phyloP scores from a whole-genome alignment of 2,888 invertebrate species.

The Cataglyphis cursor region DNA sequence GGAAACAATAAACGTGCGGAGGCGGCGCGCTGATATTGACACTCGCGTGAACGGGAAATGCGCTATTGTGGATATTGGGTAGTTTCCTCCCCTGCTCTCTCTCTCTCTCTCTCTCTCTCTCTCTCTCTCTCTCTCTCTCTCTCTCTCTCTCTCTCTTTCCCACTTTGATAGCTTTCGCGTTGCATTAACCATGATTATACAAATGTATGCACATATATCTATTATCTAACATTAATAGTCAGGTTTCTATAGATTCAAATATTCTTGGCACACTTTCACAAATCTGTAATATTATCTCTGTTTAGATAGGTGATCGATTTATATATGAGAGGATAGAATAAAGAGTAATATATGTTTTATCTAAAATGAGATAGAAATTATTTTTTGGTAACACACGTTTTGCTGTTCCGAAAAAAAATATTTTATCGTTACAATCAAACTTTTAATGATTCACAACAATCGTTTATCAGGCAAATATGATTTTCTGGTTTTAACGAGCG shows the following conservation, averaged over 20 bases:
- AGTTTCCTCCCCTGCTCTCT: not conserved
- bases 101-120: not conserved
- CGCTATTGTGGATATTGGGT: constrained; percentile 4
- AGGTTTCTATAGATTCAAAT: not conserved
- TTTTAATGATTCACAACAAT: not conserved
- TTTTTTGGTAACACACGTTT: not conserved
- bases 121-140: too few species aligned
- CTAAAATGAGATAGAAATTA: not conserved
- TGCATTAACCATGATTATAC: constrained; percentile 3
- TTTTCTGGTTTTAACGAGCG: not conserved
- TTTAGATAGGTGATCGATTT: not conserved
- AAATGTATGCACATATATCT: not conserved
- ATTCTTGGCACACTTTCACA: too few species aligned
- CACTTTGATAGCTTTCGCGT: not conserved
- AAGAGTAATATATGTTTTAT: not conserved
- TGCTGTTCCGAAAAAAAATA: not conserved
- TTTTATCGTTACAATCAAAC: not conserved
- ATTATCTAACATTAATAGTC: constrained; percentile 8
- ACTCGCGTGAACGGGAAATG: not conserved
- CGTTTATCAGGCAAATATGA: not conserved
- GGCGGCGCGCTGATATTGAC: constrained; percentile 18
- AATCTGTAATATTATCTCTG: not conserved
- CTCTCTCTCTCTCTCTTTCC: not conserved
- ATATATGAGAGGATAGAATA: not conserved
- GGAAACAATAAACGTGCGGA: constrained; percentile 35